Percentiles rank a stretch among this genome's conserved stretches.
These are phyloP conservation scores for Saimiri boliviensis DNA, from an alignment of 2,113 vertebrate species.

Conservation along the genomic window DNA sequence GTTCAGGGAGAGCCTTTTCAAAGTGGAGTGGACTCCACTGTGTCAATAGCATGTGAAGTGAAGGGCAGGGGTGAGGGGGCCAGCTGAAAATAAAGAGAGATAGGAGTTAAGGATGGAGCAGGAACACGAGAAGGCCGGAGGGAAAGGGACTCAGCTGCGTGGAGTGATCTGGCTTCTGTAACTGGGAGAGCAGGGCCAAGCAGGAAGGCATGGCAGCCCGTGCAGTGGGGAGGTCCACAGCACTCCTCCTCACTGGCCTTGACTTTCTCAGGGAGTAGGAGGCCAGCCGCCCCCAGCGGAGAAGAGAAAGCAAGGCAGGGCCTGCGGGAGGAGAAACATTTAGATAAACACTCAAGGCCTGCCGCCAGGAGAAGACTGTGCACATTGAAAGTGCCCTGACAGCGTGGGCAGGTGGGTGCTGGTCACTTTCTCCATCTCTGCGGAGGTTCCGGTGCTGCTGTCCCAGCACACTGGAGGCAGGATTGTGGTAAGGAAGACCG, in stretches of 20 bases:
- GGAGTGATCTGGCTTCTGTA: background rate
- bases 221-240: background rate
- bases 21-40: background rate
- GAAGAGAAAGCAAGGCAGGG: background rate
- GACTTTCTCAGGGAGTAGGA: background rate
- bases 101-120: background rate
- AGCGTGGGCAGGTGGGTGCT: background rate
- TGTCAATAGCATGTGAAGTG: background rate
- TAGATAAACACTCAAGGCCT: background rate
- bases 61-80: background rate
- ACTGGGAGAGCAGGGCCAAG: too few relatives aligned
- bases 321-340: background rate
- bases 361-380: background rate
- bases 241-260: background rate
- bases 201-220: rapidly evolving
- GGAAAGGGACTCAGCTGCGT: background rate
- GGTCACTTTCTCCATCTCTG: background rate
- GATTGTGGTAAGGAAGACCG: too few relatives aligned
- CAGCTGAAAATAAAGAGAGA: too few relatives aligned
- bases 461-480: too few relatives aligned
- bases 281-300: background rate
- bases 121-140: background rate
- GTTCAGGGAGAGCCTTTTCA: background rate
- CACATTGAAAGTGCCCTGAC: background rate
- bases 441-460: background rate